A percentile compares a stretch with the other conserved stretches of the same genome.
phyloP scores from a whole-genome alignment of 2,888 invertebrate genomes.

The Beris chalybata region DNA sequence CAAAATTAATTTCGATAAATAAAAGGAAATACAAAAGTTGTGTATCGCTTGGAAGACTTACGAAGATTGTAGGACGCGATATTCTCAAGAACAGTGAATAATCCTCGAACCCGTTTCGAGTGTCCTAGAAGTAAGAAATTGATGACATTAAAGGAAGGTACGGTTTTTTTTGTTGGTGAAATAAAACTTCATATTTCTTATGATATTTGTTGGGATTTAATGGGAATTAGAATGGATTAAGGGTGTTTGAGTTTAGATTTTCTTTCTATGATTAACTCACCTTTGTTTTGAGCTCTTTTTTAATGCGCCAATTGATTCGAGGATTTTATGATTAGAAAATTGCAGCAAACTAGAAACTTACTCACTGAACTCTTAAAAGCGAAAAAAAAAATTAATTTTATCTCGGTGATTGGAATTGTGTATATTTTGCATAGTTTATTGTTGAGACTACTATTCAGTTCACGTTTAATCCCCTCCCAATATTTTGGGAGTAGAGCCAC shows the following conservation, averaged over 20 bases:
- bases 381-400: neutral
- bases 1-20: no score
- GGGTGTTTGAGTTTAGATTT: constrained; percentile 10
- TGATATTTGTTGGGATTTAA: constrained; percentile 10
- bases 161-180: neutral
- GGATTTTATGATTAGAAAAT: constrained; percentile 1
- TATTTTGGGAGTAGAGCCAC: no score
- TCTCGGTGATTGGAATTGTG: no score
- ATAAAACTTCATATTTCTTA: neutral
- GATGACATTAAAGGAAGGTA: constrained; percentile 23
- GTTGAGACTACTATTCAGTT: no score
- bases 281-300: neutral
- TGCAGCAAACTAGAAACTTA: neutral
- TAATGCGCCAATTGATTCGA: constrained; percentile 18
- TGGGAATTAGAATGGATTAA: constrained; percentile 27
- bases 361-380: constrained; percentile 9
- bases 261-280: constrained; percentile 1
- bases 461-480: no score
- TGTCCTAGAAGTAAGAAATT: constrained; percentile 32
- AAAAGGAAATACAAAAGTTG: no score
- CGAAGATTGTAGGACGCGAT: constrained; percentile 28
- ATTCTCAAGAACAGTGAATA: constrained; percentile 31
- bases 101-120: constrained; percentile 31
- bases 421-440: no score
- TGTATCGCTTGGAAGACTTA: constrained; percentile 2